Conservation (phyloP, 1,140 invertebrate species). For the Teleopsis dalmanni region DNA sequence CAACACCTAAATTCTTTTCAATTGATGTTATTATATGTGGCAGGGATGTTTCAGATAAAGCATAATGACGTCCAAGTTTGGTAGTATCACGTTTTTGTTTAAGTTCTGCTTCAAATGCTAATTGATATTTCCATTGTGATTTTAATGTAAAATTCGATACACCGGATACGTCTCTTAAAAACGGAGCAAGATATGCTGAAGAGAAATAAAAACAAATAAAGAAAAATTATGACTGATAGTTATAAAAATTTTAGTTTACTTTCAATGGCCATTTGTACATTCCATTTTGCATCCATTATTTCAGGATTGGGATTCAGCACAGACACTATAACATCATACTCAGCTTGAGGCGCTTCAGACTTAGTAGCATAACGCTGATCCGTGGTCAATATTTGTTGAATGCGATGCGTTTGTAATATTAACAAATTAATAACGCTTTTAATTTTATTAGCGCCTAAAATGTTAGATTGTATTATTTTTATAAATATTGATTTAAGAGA, state of each 20-base stretch:
- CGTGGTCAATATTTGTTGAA: conserved; percentile 30
- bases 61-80: conserved; percentile 51
- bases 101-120: conserved; percentile 64
- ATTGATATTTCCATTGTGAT: conserved; percentile 80
- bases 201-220: not conserved
- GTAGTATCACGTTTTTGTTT: conserved; percentile 50
- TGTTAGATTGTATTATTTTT: not conserved
- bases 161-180: conserved; percentile 57
- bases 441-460: conserved; percentile 26
- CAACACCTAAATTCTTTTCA: conserved; percentile 73
- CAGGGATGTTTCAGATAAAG: conserved; percentile 56
- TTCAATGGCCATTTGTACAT: conserved; percentile 53
- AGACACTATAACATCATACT: conserved; percentile 70
- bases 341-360: conserved; percentile 41
- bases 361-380: conserved; percentile 27
- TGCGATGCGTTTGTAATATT: conserved; percentile 34
- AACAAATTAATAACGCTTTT: conserved; percentile 24
- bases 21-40: conserved; percentile 70
- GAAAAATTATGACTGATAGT: not conserved
- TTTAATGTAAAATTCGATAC: conserved; percentile 71
- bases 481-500: not conserved
- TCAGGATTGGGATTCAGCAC: conserved; percentile 71
- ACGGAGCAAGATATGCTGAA: conserved; percentile 67
- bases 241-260: conserved; percentile 41
- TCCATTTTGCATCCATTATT: conserved; percentile 58